Evolutionary conservation across 2,888 invertebrate species (phyloP).

Genomic region (Lumbricus terrestris): DNA sequence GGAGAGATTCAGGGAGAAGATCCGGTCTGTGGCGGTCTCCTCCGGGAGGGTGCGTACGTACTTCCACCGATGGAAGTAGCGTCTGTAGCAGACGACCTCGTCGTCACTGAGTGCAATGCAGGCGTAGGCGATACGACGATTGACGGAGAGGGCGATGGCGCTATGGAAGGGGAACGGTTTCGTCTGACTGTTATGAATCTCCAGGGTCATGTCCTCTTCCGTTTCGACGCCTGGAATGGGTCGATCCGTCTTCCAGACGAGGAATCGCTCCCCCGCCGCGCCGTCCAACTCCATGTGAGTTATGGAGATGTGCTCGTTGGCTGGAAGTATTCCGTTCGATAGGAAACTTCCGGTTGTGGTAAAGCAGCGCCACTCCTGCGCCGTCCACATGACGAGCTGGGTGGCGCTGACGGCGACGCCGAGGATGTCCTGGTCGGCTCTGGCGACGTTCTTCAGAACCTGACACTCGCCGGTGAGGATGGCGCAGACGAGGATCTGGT

Average conservation of each 20-base stretch:
- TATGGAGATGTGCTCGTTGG: conserved; percentile 24
- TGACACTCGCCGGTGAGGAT: conserved; percentile 76
- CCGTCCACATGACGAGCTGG: conserved; percentile 52
- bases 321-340: background rate
- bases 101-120: conserved; percentile 57
- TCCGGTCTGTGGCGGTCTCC: conserved; percentile 48
- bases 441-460: conserved; percentile 11
- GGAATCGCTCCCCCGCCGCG: conserved; percentile 34
- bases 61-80: background rate
- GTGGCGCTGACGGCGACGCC: conserved; percentile 52
- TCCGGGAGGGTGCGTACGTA: conserved; percentile 18
- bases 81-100: conserved; percentile 10
- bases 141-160: conserved; percentile 44
- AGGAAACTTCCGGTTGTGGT: conserved; percentile 19
- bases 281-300: conserved; percentile 17
- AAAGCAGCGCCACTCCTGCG: conserved; percentile 48
- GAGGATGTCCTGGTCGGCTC: conserved; percentile 59
- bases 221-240: conserved; percentile 27
- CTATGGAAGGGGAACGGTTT: conserved; percentile 58
- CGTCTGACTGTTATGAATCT: conserved; percentile 48
- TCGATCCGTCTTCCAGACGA: conserved; percentile 40
- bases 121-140: conserved; percentile 49
- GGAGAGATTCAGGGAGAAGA: conserved; percentile 71
- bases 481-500: conserved; percentile 86
- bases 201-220: conserved; percentile 35